phyloP scores from a whole-genome alignment of 1,140 invertebrate genomes.

The Tetranychus cinnabarinus region DNA sequence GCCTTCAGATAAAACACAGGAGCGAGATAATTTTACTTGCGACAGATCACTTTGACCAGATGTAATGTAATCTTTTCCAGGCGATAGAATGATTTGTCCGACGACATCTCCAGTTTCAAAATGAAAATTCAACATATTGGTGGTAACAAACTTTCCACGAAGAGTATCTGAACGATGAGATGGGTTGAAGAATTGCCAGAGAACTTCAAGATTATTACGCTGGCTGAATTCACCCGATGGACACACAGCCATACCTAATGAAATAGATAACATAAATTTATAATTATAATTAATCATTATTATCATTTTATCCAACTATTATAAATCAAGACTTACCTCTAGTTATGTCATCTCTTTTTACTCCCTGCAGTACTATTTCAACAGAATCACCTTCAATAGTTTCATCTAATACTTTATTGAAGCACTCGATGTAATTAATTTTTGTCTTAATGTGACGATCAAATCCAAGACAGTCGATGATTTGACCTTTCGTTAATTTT shows the following conservation, averaged over 20 bases:
- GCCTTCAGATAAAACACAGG: background rate
- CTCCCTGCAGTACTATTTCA: constrained; percentile 61
- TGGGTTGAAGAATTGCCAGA: background rate
- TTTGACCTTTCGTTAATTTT: constrained; percentile 69
- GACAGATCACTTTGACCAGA: background rate
- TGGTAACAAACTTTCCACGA: background rate
- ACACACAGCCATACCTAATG: background rate
- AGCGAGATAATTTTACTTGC: background rate
- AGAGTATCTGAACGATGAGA: background rate
- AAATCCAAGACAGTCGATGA: constrained; percentile 74
- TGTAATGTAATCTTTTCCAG: background rate
- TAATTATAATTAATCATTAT: no score
- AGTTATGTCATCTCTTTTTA: constrained; percentile 74
- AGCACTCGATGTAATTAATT: constrained; percentile 86
- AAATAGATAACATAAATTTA: background rate
- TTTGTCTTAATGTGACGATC: constrained; percentile 57
- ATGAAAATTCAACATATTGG: background rate
- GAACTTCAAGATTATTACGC: background rate
- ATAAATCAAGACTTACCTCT: constrained; percentile 31
- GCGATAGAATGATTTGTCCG: background rate
- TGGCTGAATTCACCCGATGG: background rate
- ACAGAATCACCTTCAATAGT: constrained; percentile 88
- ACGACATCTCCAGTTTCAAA: background rate
- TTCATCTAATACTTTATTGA: constrained; percentile 77
- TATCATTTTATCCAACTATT: no score